A percentile compares a stretch with the other conserved stretches of the same genome.
These are phyloP conservation scores for Halocynthia roretzi DNA, from an alignment of 23 tunicate genomes.

Conservation along the genomic window DNA sequence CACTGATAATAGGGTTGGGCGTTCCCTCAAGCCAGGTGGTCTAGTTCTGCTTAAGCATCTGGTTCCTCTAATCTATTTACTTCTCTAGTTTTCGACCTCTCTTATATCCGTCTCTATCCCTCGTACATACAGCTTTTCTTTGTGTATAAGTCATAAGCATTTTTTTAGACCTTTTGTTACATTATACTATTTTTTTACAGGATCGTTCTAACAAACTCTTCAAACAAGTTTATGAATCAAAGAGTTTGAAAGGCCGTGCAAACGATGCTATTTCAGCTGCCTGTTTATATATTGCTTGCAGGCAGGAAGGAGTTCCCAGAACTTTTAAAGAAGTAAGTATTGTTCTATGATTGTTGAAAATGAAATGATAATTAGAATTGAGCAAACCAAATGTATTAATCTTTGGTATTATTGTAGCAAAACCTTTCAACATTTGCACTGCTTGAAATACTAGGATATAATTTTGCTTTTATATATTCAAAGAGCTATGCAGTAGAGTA, in stretches of 20 bases:
- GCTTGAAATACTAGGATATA: no score
- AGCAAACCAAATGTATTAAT: no score
- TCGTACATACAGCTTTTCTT: no score
- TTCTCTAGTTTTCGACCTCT: no score
- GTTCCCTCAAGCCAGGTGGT: neutral
- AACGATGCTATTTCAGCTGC: constrained; percentile 99
- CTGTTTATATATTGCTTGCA: constrained; percentile 95
- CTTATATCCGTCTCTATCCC: no score
- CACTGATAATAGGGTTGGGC: neutral
- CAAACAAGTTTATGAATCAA: constrained; percentile 96
- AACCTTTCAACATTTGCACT: no score
- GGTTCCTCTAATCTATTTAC: no score
- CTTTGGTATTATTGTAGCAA: no score
- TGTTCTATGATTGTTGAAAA: neutral
- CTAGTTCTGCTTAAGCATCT: neutral
- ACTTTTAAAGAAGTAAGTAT: constrained; percentile 86
- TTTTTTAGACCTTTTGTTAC: neutral
- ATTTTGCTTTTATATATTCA: no score
- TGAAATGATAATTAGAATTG: no score
- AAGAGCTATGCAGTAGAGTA: no score
- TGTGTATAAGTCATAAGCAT: no score
- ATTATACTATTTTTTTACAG: constrained; percentile 5
- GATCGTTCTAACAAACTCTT: constrained; percentile 84
- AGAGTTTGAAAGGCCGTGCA: constrained; percentile 79
- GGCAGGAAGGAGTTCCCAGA: constrained; percentile 96